Conservation (phyloP, 2,888 invertebrate genomes). For the Shargacucullia verbasci region DNA sequence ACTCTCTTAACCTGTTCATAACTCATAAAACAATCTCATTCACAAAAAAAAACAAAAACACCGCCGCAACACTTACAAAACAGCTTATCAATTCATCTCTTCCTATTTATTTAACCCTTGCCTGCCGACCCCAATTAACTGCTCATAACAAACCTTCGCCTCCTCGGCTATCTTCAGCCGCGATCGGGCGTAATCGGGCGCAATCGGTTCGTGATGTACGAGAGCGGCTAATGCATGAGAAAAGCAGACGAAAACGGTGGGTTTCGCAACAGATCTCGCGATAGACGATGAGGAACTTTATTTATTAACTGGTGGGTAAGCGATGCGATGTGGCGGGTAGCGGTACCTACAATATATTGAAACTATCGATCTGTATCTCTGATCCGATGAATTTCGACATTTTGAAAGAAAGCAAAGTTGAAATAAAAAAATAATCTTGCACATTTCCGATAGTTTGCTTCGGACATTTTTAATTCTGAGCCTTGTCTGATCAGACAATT, state of each 20-base stretch:
- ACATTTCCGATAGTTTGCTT: no score
- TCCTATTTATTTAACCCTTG: conserved; percentile 47
- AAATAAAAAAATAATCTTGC: no score
- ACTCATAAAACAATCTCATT: no score
- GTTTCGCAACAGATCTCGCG: conserved; percentile 63
- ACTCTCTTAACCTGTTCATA: background rate
- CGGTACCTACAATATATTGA: no score
- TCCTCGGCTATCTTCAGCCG: conserved; percentile 47
- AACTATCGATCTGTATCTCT: no score
- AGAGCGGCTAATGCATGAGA: conserved; percentile 65
- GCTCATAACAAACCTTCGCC: conserved; percentile 33
- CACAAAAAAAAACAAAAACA: background rate
- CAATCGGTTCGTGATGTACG: conserved; percentile 67
- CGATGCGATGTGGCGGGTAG: conserved; percentile 50
- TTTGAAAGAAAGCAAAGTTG: no score
- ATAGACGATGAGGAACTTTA: conserved; percentile 63
- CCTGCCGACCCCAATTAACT: conserved; percentile 37
- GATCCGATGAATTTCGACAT: no score
- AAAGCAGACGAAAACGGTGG: conserved; percentile 59
- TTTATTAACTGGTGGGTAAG: conserved; percentile 9
- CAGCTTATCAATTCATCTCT: conserved; percentile 7
- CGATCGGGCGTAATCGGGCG: conserved; percentile 59
- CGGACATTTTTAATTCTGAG: no score
- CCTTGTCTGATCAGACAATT: no score
- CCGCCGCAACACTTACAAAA: conserved; percentile 9